These are phyloP conservation scores for Drosophila leonis DNA, from an alignment of 2,888 invertebrate genomes.

Conservation along the genomic window DNA sequence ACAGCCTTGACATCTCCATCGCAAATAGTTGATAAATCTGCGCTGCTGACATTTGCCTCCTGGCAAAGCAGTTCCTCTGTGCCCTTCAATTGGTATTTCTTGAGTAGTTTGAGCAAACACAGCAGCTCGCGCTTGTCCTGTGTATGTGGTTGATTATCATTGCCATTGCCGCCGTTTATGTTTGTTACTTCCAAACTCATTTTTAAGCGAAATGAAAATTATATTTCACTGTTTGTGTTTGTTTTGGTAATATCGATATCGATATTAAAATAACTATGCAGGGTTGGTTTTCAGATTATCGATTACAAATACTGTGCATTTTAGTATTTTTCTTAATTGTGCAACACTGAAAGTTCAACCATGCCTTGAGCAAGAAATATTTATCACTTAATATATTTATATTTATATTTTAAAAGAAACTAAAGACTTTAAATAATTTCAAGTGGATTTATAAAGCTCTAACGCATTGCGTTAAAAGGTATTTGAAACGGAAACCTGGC, in stretches of 20 bases:
- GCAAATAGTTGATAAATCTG: constrained; percentile 88
- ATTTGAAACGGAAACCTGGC: neutral
- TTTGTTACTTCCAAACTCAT: constrained; percentile 61
- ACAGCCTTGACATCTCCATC: constrained; percentile 91
- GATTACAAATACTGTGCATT: neutral
- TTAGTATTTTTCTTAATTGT: constrained; percentile 10
- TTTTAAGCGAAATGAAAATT: constrained; percentile 16
- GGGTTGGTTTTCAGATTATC: neutral
- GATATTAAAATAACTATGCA: constrained; percentile 6
- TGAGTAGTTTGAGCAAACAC: constrained; percentile 93
- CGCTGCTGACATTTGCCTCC: constrained; percentile 92
- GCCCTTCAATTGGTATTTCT: constrained; percentile 94
- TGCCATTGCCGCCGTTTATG: constrained; percentile 59
- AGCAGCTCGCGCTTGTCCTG: constrained; percentile 87
- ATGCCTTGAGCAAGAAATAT: constrained; percentile 10
- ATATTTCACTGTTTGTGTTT: constrained; percentile 40
- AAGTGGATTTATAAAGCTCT: neutral
- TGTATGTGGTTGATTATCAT: constrained; percentile 17
- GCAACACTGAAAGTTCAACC: constrained; percentile 26
- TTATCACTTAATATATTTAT: constrained; percentile 14
- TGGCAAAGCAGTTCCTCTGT: constrained; percentile 94
- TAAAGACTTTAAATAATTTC: neutral
- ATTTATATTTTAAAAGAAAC: neutral
- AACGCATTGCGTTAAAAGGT: neutral
- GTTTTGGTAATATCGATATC: constrained; percentile 37